Percentiles rank a stretch among this genome's conserved stretches.
phyloP scores from a whole-genome alignment of 2,888 invertebrate genomes.

The Chironomus riparius region DNA sequence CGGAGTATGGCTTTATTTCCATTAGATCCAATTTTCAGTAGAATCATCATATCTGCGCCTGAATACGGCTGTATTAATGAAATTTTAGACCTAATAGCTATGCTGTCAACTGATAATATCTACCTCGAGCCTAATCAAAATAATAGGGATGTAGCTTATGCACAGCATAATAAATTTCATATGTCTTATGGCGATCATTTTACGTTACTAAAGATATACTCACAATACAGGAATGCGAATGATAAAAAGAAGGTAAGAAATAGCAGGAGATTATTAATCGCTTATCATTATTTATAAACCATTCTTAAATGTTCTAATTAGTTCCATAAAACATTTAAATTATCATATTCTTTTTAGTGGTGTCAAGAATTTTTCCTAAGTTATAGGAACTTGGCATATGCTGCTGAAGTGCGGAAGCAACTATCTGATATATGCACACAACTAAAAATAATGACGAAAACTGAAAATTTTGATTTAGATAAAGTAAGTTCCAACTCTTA shows the following conservation, averaged over 20 bases:
- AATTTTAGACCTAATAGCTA: constrained; percentile 73
- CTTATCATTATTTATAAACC: too few species aligned
- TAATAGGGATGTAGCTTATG: constrained; percentile 64
- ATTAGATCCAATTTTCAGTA: constrained; percentile 80
- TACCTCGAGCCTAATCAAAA: constrained; percentile 59
- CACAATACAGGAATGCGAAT: constrained; percentile 58
- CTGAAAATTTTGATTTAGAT: constrained; percentile 55
- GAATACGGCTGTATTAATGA: constrained; percentile 70
- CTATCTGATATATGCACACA: constrained; percentile 60
- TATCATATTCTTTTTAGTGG: constrained; percentile 48
- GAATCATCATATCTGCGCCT: constrained; percentile 67
- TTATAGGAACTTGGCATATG: constrained; percentile 71
- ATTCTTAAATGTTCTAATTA: too few species aligned
- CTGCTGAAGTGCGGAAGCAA: constrained; percentile 70
- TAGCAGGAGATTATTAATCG: not conserved
- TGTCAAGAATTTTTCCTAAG: constrained; percentile 85
- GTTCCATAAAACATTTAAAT: too few species aligned
- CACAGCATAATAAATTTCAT: constrained; percentile 66
- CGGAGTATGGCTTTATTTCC: constrained; percentile 84
- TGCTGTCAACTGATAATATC: constrained; percentile 82
- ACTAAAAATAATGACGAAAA: constrained; percentile 46
- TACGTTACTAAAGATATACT: constrained; percentile 80
- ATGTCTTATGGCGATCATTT: constrained; percentile 87
- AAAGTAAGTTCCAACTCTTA: constrained; percentile 40
- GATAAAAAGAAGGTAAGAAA: constrained; percentile 53